A percentile compares a stretch with the other conserved stretches of the same genome.
Evolutionary conservation across 1,140 invertebrate species (phyloP).

Genomic region (Lycorma delicatula): DNA sequence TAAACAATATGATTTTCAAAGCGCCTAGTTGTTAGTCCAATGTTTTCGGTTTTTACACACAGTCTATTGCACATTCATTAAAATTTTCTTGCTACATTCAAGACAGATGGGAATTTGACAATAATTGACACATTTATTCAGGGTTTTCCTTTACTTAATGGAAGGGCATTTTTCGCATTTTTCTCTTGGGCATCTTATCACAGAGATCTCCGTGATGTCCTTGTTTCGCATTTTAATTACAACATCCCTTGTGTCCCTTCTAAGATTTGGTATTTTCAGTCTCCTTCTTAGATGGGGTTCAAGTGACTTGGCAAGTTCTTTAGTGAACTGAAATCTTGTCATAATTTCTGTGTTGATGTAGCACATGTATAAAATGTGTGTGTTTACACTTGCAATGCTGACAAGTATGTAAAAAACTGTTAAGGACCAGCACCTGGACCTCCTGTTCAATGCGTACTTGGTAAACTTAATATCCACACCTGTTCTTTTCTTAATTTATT

Average conservation of each 20-base stretch:
- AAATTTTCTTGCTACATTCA: too few species aligned
- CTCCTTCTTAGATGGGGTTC: conserved; percentile 27
- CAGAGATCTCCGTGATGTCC: too few species aligned
- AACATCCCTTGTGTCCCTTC: not conserved
- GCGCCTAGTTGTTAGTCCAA: too few species aligned
- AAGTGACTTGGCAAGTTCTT: conserved; percentile 19
- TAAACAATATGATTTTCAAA: too few species aligned
- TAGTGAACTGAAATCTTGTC: conserved; percentile 23
- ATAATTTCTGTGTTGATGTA: not conserved
- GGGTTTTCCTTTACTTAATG: conserved; percentile 6
- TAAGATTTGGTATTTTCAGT: conserved; percentile 1
- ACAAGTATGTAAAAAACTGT: conserved; percentile 27
- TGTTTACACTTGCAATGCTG: conserved; percentile 23
- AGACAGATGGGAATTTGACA: conserved; percentile 3
- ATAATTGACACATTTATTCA: conserved; percentile 1
- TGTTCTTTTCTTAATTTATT: conserved; percentile 22
- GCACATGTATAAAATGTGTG: conserved; percentile 15
- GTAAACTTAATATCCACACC: conserved; percentile 31
- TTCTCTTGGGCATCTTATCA: conserved; percentile 5
- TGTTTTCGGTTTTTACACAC: too few species aligned
- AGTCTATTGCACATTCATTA: too few species aligned
- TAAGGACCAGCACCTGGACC: conserved; percentile 31
- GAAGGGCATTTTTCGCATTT: conserved; percentile 6
- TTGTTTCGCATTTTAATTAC: too few species aligned
- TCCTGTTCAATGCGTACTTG: conserved; percentile 23